phyloP scores from a whole-genome alignment of 2,888 invertebrate genomes.

The Meghimatium bilineatum region DNA sequence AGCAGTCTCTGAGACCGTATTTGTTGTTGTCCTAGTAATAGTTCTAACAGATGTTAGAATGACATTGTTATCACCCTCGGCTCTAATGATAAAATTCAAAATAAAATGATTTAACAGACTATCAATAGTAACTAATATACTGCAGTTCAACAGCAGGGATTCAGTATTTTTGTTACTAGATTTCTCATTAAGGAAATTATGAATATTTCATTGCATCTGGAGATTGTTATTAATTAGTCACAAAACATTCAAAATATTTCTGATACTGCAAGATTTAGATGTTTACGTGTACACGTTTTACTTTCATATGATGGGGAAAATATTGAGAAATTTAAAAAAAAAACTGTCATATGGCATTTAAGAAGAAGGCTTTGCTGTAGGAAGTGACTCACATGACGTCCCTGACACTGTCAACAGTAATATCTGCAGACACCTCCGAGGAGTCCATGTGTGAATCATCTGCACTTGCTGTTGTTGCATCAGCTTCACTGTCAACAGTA shows the following conservation, averaged over 20 bases:
- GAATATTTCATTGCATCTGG: no score
- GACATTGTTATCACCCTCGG: conserved; percentile 25
- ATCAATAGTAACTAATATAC: no score
- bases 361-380: neutral
- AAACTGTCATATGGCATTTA: neutral
- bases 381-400: conserved; percentile 55
- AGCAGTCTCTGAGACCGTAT: conserved; percentile 37
- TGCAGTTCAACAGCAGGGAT: no score
- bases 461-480: conserved; percentile 13
- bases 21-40: conserved; percentile 40
- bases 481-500: conserved; percentile 37
- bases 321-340: no score
- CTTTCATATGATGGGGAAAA: no score
- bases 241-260: no score
- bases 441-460: conserved; percentile 48
- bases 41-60: conserved; percentile 47
- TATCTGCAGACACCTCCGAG: conserved; percentile 80
- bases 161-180: no score
- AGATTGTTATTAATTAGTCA: no score
- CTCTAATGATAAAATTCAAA: conserved; percentile 49
- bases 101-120: no score
- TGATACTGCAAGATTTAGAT: no score
- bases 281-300: no score
- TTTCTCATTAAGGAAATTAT: no score
- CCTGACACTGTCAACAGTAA: conserved; percentile 89